A percentile compares a stretch with the other conserved stretches of the same genome.
phyloP scores from a whole-genome alignment of 2,797 vertebrate species.

The Cossypha polioptera region DNA sequence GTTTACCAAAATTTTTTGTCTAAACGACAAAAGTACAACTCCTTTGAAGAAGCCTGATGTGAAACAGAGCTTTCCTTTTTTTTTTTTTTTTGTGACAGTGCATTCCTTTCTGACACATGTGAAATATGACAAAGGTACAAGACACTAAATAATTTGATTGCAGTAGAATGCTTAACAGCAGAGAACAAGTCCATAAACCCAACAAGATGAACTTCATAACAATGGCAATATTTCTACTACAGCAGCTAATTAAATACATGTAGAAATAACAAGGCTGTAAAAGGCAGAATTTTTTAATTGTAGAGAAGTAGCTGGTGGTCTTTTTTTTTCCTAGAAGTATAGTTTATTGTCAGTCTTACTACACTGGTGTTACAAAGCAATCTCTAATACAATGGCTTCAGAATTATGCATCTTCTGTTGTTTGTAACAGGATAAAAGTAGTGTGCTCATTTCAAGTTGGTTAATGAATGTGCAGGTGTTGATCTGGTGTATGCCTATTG shows the following conservation, averaged over 20 bases:
- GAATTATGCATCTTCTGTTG: neutral
- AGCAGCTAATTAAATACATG: neutral
- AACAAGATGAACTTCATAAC: neutral
- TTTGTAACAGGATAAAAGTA: neutral
- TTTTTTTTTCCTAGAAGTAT: neutral
- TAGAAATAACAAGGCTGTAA: neutral
- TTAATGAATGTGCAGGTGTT: neutral
- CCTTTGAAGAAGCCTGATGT: neutral
- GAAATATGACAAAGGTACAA: neutral
- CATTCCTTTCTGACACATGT: neutral
- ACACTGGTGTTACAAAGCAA: neutral
- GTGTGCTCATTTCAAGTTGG: neutral
- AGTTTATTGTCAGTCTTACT: neutral
- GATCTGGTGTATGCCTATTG: neutral
- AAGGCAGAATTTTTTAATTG: slow-evolving; percentile 38
- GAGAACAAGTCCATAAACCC: neutral
- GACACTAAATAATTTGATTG: neutral
- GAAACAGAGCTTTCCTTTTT: neutral
- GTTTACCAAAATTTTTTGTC: neutral
- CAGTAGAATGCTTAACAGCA: neutral
- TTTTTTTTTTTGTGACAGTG: neutral
- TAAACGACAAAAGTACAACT: neutral
- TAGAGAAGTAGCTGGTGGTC: neutral
- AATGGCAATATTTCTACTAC: slow-evolving; percentile 3
- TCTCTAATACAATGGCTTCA: neutral